Evolutionary conservation across 1,140 invertebrate genomes (phyloP), one percentile per base, ranked within the genome.

Genomic region (Proctacanthus coquilletti): DNA sequence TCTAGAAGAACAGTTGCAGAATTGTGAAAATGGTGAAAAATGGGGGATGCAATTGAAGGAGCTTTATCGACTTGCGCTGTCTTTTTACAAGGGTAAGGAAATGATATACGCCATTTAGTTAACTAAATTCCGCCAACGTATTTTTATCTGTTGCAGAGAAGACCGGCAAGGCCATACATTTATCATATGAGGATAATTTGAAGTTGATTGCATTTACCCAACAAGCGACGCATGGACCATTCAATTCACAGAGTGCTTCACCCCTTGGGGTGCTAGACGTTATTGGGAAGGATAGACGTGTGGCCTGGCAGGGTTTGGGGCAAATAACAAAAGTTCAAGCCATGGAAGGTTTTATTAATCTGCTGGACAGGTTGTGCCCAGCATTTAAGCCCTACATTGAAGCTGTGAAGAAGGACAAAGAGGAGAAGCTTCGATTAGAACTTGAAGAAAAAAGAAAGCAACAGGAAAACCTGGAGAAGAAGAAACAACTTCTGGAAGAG

Each of bases 241-340:
- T 80, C 50, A 68, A 75, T 45, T 60, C 72, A 25, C 74, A 79
- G 41, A 81, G 78, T 42, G 74, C 78, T 8, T 77, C 84, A 23
- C 84, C 87, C 21, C 62, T 95, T 21, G 93, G 93, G 23, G 86
- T 94, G 2, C 64, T 97, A 15, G 92, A 97, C 67, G 86, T 97
- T 5, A 91, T 97, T 48, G 93, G 93, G 1, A 79, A 77, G 56
- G 91, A 97, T 58, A 69, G 92, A 41, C 74, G 87, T 50, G 68
- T 89, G 52, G 88, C 91, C 38, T 98, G 94, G 94, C 82, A 89
- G 59, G 71, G 77, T 46, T 60, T 98, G 9, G 88, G 87, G 0
- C 74, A 87, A 48, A 83, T 96, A 60, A 74, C 75, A 2, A 74
- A 77, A 50, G 74, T 83, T 44, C 77, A 87, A 48, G 88, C 92